A percentile compares a stretch with the other conserved stretches of the same genome.
These are phyloP conservation scores for Heterohyrax brucei DNA, from an alignment of 2,797 vertebrate genomes.

Conservation along the genomic window DNA sequence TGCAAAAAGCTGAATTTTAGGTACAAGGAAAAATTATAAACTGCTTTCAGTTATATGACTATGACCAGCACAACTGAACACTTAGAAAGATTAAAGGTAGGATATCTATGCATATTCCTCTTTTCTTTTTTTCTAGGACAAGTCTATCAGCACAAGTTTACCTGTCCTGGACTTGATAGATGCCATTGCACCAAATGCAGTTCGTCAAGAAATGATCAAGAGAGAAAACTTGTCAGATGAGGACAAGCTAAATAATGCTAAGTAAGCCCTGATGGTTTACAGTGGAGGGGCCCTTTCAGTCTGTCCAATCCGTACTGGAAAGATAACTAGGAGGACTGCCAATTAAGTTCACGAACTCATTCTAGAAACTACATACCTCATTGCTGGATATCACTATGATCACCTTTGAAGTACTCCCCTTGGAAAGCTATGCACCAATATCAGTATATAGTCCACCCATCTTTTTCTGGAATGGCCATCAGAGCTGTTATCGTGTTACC, in stretches of 20 bases:
- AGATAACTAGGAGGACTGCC: not conserved
- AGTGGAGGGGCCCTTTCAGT: not conserved
- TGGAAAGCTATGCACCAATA: no score
- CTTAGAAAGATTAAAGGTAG: conserved; percentile 64
- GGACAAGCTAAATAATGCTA: conserved; percentile 94
- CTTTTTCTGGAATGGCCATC: no score
- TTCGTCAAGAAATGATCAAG: conserved; percentile 96
- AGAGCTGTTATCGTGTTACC: no score
- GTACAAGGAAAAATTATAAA: conserved; percentile 45
- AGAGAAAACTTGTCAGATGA: conserved; percentile 90
- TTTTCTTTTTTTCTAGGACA: conserved; percentile 93
- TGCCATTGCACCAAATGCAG: conserved; percentile 94
- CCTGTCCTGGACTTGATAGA: conserved; percentile 98
- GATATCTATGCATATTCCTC: conserved; percentile 53
- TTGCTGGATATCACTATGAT: no score
- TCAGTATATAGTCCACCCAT: no score
- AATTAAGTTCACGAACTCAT: no score
- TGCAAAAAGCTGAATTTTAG: conserved; percentile 64
- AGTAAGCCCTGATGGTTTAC: conserved; percentile 91
- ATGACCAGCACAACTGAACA: conserved; percentile 24
- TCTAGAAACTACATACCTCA: no score
- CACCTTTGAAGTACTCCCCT: no score
- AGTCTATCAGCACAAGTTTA: conserved; percentile 96
- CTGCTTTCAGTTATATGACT: conserved; percentile 32
- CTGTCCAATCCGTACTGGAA: not conserved